These are phyloP conservation scores for Takifugu flavidus DNA, from an alignment of 2,113 vertebrate genomes.

Conservation along the genomic window DNA sequence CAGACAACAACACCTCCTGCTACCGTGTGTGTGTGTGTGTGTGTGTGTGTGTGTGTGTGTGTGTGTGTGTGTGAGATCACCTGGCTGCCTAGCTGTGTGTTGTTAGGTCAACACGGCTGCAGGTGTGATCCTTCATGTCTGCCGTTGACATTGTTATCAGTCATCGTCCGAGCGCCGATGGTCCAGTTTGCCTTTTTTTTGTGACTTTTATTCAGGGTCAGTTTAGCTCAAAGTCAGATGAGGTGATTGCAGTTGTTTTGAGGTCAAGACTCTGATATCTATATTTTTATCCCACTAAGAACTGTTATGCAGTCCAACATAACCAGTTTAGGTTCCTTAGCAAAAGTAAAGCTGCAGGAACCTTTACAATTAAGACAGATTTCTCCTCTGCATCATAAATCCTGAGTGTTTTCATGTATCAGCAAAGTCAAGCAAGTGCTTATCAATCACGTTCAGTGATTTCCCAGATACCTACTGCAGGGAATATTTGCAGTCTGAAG, in stretches of 20 bases:
- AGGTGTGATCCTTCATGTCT: conserved; percentile 66
- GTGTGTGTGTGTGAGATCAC: conserved; percentile 9
- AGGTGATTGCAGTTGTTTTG: conserved; percentile 9
- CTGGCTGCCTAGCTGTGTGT: conserved; percentile 41
- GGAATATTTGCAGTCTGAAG: conserved; percentile 41
- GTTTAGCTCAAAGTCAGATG: conserved; percentile 5
- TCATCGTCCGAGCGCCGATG: conserved; percentile 55
- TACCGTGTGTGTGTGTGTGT: conserved; percentile 16
- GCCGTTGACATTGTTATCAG: conserved; percentile 63
- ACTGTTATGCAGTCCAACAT: too few relatives aligned
- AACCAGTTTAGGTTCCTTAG: too few relatives aligned
- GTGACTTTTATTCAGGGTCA: conserved; percentile 12
- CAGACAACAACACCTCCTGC: conserved; percentile 57
- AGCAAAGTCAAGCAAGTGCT: conserved; percentile 9
- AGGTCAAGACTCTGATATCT: too few relatives aligned
- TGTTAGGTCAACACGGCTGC: conserved; percentile 68
- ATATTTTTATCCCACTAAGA: too few relatives aligned
- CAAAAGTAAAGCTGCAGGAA: too few relatives aligned
- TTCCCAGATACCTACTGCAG: conserved; percentile 26
- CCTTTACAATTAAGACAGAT: background rate
- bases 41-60: conserved; percentile 17
- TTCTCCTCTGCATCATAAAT: background rate
- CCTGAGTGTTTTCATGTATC: background rate
- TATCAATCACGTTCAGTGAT: conserved; percentile 46
- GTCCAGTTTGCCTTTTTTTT: conserved; percentile 42